Evolutionary conservation across 2,797 vertebrate genomes (phyloP).

Genomic region (Eleutherodactylus coqui): DNA sequence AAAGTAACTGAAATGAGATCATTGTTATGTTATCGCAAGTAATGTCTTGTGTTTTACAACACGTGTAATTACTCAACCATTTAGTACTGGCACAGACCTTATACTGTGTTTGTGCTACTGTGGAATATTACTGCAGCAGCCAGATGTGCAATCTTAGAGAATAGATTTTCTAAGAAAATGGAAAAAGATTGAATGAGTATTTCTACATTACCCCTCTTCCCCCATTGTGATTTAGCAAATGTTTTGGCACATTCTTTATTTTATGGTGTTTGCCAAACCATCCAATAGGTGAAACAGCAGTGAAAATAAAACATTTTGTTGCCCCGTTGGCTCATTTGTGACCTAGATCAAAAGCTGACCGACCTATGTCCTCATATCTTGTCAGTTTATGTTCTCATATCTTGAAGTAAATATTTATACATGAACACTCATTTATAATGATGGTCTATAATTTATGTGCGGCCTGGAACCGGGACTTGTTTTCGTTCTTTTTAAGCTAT

Average conservation of each 20-base stretch:
- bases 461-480: not conserved
- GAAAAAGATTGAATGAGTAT: not conserved
- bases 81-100: not conserved
- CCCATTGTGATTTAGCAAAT: no score
- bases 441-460: not conserved
- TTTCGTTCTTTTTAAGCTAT: not conserved
- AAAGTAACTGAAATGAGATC: not conserved
- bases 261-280: not conserved
- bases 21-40: not conserved
- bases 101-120: not conserved
- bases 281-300: not conserved
- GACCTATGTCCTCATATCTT: not conserved
- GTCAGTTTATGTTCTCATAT: not conserved
- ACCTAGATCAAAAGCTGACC: no score
- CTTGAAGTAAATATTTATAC: not conserved
- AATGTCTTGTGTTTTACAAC: not conserved
- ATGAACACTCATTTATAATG: not conserved
- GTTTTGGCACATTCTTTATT: not conserved
- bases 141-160: not conserved
- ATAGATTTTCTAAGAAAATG: no score
- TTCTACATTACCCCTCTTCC: not conserved
- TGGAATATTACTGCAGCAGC: not conserved
- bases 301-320: not conserved
- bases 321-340: not conserved
- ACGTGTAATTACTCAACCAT: not conserved